phyloP scores from a whole-genome alignment of 1,140 invertebrate species.

The Caenorhabditis brenneri region DNA sequence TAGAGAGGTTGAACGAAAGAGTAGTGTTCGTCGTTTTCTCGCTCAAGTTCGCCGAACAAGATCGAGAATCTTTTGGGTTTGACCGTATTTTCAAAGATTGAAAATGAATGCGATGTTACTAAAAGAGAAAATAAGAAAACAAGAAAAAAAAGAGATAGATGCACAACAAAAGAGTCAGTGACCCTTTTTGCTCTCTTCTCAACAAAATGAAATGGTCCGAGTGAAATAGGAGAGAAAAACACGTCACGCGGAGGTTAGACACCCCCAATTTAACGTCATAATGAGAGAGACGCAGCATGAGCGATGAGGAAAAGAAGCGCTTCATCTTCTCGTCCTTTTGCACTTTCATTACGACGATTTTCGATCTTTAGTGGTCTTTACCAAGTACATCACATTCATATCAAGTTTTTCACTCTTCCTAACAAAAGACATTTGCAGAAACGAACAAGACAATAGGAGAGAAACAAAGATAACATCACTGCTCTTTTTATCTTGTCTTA shows the following conservation, averaged over 20 bases:
- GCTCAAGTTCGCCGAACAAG: not conserved
- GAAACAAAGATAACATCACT: not conserved
- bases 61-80: not conserved
- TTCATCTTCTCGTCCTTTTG: conserved; percentile 5
- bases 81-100: not conserved
- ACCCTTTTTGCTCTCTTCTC: not conserved
- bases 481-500: not conserved
- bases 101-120: not conserved
- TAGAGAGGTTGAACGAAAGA: not conserved
- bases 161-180: no score
- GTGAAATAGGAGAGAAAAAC: not conserved
- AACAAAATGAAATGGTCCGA: not conserved
- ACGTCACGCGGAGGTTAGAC: not conserved
- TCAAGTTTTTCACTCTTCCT: not conserved
- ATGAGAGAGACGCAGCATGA: not conserved
- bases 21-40: conserved; percentile 12
- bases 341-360: conserved; percentile 11
- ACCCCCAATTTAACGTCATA: not conserved
- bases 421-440: not conserved
- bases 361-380: not conserved
- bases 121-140: not conserved
- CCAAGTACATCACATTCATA: not conserved
- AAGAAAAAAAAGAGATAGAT: not conserved
- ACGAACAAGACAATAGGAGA: not conserved
- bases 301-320: not conserved